These are phyloP conservation scores for Thecophora atra DNA, from an alignment of 2,888 invertebrate species.

Conservation along the genomic window DNA sequence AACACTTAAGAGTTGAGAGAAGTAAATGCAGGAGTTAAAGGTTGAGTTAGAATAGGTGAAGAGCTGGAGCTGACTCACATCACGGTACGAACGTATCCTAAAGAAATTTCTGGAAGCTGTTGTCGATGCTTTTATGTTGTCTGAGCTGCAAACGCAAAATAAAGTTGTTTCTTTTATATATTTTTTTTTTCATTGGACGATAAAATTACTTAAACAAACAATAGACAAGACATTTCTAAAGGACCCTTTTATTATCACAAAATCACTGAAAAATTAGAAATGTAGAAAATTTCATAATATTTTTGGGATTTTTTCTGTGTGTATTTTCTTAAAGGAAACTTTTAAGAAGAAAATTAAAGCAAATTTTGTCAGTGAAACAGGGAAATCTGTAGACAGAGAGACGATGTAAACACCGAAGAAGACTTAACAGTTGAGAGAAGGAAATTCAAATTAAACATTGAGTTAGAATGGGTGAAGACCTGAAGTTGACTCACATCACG, in stretches of 20 bases:
- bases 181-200: no score
- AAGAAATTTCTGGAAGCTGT: constrained; percentile 28
- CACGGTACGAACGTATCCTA: neutral
- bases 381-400: neutral
- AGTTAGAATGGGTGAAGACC: no score
- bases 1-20: neutral
- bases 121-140: constrained; percentile 15
- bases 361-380: neutral
- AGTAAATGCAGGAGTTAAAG: neutral
- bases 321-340: no score
- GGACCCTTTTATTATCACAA: no score
- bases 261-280: no score
- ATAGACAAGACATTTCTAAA: no score
- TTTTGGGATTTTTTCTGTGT: neutral
- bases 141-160: constrained; percentile 21
- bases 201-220: no score
- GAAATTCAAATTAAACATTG: no score
- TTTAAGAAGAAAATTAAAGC: constrained; percentile 10
- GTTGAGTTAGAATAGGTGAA: neutral
- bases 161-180: neutral
- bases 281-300: no score
- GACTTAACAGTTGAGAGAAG: no score
- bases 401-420: no score
- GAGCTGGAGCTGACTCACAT: neutral
- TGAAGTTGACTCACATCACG: no score